Evolutionary conservation across 2,888 invertebrate species (phyloP).

Genomic region (Thymelicus sylvestris): DNA sequence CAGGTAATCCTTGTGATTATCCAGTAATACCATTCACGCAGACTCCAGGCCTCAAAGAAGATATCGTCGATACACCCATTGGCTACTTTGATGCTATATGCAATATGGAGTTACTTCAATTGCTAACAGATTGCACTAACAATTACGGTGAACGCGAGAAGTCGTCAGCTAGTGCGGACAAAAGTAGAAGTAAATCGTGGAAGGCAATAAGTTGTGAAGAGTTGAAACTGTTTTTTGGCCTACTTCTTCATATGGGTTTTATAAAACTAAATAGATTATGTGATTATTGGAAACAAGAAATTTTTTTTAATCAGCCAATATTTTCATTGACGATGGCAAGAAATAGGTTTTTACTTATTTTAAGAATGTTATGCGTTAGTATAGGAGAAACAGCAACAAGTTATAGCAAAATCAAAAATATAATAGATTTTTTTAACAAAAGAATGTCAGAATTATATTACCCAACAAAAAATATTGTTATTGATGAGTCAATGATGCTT

Average conservation of each 20-base stretch:
- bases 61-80: conserved; percentile 40
- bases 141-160: conserved; percentile 33
- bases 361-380: conserved; percentile 40
- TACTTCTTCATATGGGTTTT: not conserved
- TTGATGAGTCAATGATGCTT: conserved; percentile 1
- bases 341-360: conserved; percentile 39
- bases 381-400: conserved; percentile 32
- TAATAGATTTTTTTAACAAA: conserved; percentile 32
- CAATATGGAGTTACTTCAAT: conserved; percentile 35
- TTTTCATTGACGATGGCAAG: conserved; percentile 36
- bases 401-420: conserved; percentile 40
- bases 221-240: conserved; percentile 30
- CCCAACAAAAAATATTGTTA: not conserved
- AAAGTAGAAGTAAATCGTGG: conserved; percentile 33
- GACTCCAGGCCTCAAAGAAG: conserved; percentile 41
- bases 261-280: conserved; percentile 39
- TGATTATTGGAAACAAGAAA: conserved; percentile 40
- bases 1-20: conserved; percentile 34
- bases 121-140: conserved; percentile 38
- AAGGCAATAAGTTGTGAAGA: conserved; percentile 27
- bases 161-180: conserved; percentile 13
- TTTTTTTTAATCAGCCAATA: conserved; percentile 39
- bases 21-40: conserved; percentile 26
- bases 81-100: conserved; percentile 42
- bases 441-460: conserved; percentile 1